A percentile compares a stretch with the other conserved stretches of the same genome.
These are phyloP conservation scores for Callospermophilus lateralis DNA, from an alignment of 2,113 vertebrate species.

Conservation along the genomic window DNA sequence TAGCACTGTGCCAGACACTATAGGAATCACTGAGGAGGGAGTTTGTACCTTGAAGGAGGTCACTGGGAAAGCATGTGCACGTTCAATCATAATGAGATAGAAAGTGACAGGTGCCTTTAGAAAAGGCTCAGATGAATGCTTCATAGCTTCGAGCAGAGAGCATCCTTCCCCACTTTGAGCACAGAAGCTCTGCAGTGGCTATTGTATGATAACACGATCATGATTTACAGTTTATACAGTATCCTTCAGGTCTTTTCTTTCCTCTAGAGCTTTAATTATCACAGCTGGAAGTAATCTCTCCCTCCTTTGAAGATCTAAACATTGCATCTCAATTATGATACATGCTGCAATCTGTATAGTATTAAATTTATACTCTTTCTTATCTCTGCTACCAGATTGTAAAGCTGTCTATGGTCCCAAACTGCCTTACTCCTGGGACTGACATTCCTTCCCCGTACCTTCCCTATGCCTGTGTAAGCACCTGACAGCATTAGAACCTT, in stretches of 20 bases:
- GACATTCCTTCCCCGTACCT: neutral
- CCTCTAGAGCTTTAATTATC: neutral
- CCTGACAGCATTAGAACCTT: neutral
- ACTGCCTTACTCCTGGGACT: neutral
- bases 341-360: neutral
- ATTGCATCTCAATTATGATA: neutral
- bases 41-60: neutral
- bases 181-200: neutral
- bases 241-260: neutral
- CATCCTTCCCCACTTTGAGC: neutral
- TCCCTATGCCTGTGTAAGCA: neutral
- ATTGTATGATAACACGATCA: neutral
- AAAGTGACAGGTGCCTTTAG: neutral
- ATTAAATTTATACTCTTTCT: slow-evolving; percentile 26
- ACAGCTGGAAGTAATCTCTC: neutral
- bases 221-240: neutral
- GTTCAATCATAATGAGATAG: neutral
- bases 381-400: neutral
- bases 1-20: neutral
- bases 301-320: slow-evolving; percentile 38
- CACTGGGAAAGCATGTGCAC: neutral
- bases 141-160: neutral
- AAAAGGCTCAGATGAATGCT: neutral
- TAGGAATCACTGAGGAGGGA: neutral
- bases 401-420: neutral